phyloP scores from a whole-genome alignment of 1,140 invertebrate genomes.

The Rhopalosiphum maidis region DNA sequence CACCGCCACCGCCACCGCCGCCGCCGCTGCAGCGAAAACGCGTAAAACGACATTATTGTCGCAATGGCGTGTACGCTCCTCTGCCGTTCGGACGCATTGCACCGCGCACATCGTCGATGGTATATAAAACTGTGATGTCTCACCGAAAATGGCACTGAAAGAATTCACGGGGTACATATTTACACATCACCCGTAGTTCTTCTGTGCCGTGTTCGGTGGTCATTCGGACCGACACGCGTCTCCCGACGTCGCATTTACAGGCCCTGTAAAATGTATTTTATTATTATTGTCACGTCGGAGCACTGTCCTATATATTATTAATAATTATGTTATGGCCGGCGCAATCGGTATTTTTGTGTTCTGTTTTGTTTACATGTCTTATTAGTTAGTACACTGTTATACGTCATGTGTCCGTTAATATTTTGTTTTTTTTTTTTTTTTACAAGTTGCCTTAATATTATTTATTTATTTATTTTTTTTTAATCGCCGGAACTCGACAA shows the following conservation, averaged over 20 bases:
- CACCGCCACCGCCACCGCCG: not conserved
- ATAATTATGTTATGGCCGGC: not conserved
- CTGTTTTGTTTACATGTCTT: not conserved
- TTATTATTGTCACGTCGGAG: not conserved
- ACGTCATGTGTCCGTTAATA: too few relatives aligned
- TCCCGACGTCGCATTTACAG: not conserved
- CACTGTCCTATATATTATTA: not conserved
- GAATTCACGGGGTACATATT: conserved; percentile 51
- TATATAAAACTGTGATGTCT: not conserved
- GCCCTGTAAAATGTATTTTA: not conserved
- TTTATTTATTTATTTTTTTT: not conserved
- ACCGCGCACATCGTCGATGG: not conserved
- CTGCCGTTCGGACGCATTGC: too few relatives aligned
- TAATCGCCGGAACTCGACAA: not conserved
- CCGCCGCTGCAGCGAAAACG: not conserved
- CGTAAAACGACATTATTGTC: not conserved
- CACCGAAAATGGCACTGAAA: conserved; percentile 58
- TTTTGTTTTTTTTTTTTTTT: not conserved
- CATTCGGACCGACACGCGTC: conserved; percentile 17
- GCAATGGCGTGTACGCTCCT: not conserved
- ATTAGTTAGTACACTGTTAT: not conserved
- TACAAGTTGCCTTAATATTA: not conserved
- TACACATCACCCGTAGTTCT: conserved; percentile 51
- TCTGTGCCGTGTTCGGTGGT: conserved; percentile 54
- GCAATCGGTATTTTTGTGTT: conserved; percentile 24